Evolutionary conservation across 53 echinoderm and acorn worm species (phyloP), one percentile per base, ranked within the genome.

Genomic region (Zoroaster sp.): DNA sequence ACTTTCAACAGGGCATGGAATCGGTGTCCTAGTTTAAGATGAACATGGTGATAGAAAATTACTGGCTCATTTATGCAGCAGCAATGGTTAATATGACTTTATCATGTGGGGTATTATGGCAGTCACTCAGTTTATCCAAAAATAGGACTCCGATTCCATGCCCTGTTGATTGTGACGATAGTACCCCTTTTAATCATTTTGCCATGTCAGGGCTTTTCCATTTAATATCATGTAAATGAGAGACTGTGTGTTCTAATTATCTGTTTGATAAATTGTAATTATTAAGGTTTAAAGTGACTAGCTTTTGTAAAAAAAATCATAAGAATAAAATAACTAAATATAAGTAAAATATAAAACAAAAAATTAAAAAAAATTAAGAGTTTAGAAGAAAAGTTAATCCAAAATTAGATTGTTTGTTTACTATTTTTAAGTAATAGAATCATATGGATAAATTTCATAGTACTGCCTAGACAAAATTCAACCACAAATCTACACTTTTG

Each of bases 301-400:
- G 78, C 78, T 78, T 78, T 78, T 78, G 54, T 78, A 78, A 54
- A 17, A 78, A 76, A 76, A 76, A 59, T 1, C 21, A 28, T 28
- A 25, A 25, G 2, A 25, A 59, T 9, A n/a, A n/a, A 52, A 52
- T 9, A 59, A 20, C 4, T 8, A 7, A 59, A 28, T 59, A 59
- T 28, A 28, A 25, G 21, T 59, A 59, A 59, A 59, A 25, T 59
- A 55, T 18, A 7, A 11, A 4, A 9, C 4, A 17, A 11, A 17
- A 72, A 39, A 72, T 8, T 38, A 39, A 39, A 72, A 39, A 72
- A 72, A 72, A 72, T 38, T 37, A 37, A 69, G 5, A 10, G n/a
- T n/a, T n/a, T 51, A 8, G 53, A 52, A 0, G 52, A 53, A 18
- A 36, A 52, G n/a, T 72, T 38, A 4, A 8, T 39, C 8, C 35